Conservation (phyloP, 2,113 vertebrate genomes). For the Bungarus multicinctus region DNA sequence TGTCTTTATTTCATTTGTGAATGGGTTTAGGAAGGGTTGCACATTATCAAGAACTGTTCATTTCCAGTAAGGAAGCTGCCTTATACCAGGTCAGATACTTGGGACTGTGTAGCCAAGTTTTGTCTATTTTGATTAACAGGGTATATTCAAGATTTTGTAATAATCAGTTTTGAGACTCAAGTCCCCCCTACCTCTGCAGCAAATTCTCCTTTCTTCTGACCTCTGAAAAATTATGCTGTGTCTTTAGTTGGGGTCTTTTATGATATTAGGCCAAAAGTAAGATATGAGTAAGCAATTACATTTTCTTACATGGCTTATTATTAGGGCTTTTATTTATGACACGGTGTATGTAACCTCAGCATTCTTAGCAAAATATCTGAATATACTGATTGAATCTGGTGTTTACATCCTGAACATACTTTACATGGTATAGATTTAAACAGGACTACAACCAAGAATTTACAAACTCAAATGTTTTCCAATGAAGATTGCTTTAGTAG, state of each 20-base stretch:
- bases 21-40: neutral
- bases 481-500: neutral
- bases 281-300: neutral
- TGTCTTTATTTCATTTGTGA: neutral
- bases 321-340: neutral
- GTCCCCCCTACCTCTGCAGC: neutral
- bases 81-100: neutral
- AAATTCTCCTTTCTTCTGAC: neutral
- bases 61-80: neutral
- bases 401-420: neutral
- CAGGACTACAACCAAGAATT: neutral
- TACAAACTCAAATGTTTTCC: neutral
- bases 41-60: neutral
- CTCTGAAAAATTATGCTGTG: neutral
- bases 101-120: neutral
- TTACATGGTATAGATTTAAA: neutral
- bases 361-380: neutral
- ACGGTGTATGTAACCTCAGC: neutral
- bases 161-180: neutral
- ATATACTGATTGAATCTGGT: neutral
- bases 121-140: neutral
- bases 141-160: neutral
- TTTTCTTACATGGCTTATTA: neutral
- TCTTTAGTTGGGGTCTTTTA: neutral
- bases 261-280: neutral